These are phyloP conservation scores for Apodemia hepburni DNA, from an alignment of 2,888 invertebrate species.

Conservation along the genomic window DNA sequence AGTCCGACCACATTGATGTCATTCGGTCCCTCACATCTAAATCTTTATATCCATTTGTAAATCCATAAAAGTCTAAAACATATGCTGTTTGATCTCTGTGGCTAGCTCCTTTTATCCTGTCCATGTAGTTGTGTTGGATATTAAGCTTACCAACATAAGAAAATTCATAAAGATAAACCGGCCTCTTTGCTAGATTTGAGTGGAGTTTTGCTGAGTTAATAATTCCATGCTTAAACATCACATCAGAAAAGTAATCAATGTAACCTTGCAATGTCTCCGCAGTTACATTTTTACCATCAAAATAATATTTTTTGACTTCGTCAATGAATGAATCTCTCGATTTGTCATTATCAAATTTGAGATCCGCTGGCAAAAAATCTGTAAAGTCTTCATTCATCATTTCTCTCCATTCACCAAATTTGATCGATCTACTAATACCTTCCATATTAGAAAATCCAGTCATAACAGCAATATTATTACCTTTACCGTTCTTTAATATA, in stretches of 20 bases:
- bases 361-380: conserved; percentile 60
- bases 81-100: conserved; percentile 69
- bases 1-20: conserved; percentile 68
- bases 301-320: conserved; percentile 51
- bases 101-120: conserved; percentile 59
- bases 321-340: conserved; percentile 42
- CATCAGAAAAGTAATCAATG: conserved; percentile 64
- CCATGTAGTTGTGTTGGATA: conserved; percentile 55
- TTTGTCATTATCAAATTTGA: conserved; percentile 45
- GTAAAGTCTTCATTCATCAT: conserved; percentile 61
- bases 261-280: conserved; percentile 47
- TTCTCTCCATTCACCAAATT: conserved; percentile 57
- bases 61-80: conserved; percentile 56
- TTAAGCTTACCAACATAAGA: conserved; percentile 58
- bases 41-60: conserved; percentile 50
- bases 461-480: conserved; percentile 49
- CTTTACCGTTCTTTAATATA: conserved; percentile 47
- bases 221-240: conserved; percentile 65
- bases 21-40: conserved; percentile 58
- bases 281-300: conserved; percentile 49
- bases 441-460: conserved; percentile 68
- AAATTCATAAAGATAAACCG: conserved; percentile 63
- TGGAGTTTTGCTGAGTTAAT: conserved; percentile 60
- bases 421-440: conserved; percentile 58
- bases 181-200: conserved; percentile 40